Percentiles rank a stretch among this genome's conserved stretches.
Evolutionary conservation across 2,888 invertebrate genomes (phyloP).

Genomic region (Labia minor): DNA sequence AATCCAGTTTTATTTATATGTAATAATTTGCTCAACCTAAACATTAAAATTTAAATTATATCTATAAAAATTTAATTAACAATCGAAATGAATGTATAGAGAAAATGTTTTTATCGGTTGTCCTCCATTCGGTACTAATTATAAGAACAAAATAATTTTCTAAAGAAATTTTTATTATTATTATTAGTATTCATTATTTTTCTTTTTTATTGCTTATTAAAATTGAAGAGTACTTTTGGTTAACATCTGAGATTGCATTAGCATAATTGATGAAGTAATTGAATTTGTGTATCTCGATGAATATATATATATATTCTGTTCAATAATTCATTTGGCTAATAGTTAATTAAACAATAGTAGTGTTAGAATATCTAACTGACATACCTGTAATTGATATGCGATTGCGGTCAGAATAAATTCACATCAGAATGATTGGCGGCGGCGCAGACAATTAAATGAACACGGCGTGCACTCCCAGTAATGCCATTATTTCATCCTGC

Average conservation of each 20-base stretch:
- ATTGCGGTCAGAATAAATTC: constrained; percentile 13
- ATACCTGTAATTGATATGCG: constrained; percentile 13
- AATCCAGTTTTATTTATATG: background rate
- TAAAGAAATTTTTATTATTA: too few relatives aligned
- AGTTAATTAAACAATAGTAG: constrained; percentile 13
- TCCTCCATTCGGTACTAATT: too few relatives aligned
- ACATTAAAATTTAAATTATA: background rate
- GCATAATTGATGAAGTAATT: constrained; percentile 5
- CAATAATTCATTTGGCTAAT: constrained; percentile 3
- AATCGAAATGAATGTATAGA: background rate
- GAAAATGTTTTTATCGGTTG: background rate
- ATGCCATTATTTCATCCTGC: constrained; percentile 7
- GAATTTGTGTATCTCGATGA: background rate
- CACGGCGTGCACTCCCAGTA: constrained; percentile 1
- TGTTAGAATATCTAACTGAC: constrained; percentile 13
- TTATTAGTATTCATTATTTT: too few relatives aligned
- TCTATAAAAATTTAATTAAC: background rate
- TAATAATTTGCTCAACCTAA: background rate
- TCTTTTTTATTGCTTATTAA: too few relatives aligned
- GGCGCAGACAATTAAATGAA: constrained; percentile 13
- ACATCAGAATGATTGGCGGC: constrained; percentile 4
- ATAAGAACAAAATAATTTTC: too few relatives aligned
- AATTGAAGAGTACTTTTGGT: too few relatives aligned
- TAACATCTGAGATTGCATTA: background rate
- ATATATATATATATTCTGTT: background rate